Percentiles rank a stretch among this genome's conserved stretches.
phyloP scores from a whole-genome alignment of 1,140 invertebrate species.

The Lordiphosa collinella region DNA sequence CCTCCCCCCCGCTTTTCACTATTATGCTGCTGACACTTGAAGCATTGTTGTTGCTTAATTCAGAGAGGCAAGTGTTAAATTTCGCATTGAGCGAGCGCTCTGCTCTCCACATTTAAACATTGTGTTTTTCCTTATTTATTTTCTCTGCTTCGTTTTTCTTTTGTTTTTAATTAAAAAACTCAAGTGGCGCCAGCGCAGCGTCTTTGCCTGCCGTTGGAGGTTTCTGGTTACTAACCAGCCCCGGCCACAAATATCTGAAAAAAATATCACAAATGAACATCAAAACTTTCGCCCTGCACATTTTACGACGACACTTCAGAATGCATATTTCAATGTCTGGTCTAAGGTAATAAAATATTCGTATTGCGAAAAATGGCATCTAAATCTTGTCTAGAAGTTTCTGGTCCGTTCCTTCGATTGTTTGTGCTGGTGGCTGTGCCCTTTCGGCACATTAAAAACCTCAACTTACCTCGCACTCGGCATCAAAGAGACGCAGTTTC shows the following conservation, averaged over 20 bases:
- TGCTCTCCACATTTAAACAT: conserved; percentile 38
- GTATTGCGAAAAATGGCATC: conserved; percentile 55
- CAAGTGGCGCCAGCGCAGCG: conserved; percentile 58
- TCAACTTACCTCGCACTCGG: conserved; percentile 14
- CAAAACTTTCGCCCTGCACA: conserved; percentile 34
- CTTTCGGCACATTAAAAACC: conserved; percentile 65
- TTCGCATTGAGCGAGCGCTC: conserved; percentile 17
- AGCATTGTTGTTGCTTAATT: conserved; percentile 64
- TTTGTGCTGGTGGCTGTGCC: conserved; percentile 38
- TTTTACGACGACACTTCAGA: conserved; percentile 59
- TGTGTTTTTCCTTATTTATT: conserved; percentile 64
- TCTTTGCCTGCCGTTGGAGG: too few species aligned
- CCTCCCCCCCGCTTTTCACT: not conserved
- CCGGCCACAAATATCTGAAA: not conserved
- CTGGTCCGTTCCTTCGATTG: conserved; percentile 59
- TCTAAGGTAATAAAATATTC: conserved; percentile 70
- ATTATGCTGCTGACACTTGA: conserved; percentile 5
- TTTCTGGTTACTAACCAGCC: conserved; percentile 23
- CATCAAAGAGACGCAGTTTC: conserved; percentile 60
- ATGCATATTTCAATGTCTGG: conserved; percentile 71
- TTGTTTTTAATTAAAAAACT: conserved; percentile 72
- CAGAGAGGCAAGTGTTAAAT: conserved; percentile 67
- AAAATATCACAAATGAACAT: conserved; percentile 15
- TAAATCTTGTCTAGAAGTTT: conserved; percentile 68
- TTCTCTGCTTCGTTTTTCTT: conserved; percentile 34